phyloP scores from a whole-genome alignment of 1,140 invertebrate genomes.

The Saccostrea cuccullata region DNA sequence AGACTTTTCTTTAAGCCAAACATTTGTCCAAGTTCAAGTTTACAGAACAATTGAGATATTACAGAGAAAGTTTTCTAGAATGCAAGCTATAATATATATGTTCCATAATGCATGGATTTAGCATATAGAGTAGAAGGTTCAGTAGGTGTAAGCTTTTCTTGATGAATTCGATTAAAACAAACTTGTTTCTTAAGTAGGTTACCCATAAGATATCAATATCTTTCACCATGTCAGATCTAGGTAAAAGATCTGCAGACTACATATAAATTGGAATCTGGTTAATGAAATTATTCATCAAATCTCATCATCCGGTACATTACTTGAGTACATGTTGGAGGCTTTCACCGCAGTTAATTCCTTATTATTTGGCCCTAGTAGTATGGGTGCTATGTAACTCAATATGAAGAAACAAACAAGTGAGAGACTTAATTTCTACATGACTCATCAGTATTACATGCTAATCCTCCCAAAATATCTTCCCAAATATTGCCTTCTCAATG shows the following conservation, averaged over 20 bases:
- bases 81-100: not conserved
- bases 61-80: not conserved
- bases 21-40: not conserved
- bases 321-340: not conserved
- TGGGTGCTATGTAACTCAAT: not conserved
- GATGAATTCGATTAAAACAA: not conserved
- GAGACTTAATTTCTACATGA: not conserved
- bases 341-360: not conserved
- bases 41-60: not conserved
- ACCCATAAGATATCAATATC: slow-evolving; percentile 18
- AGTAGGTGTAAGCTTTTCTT: not conserved
- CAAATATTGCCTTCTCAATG: not conserved
- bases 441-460: slow-evolving; percentile 18
- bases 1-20: not conserved
- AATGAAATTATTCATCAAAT: slow-evolving; percentile 10
- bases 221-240: not conserved
- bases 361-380: not conserved
- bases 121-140: not conserved
- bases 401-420: slow-evolving; percentile 15
- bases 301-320: not conserved
- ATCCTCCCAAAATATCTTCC: not conserved
- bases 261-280: slow-evolving; percentile 5
- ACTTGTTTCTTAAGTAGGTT: slow-evolving; percentile 1
- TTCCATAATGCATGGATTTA: not conserved
- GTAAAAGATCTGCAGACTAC: not conserved